These are phyloP conservation scores for Scartelaos histophorus DNA, from an alignment of 2,113 vertebrate genomes.

Conservation along the genomic window DNA sequence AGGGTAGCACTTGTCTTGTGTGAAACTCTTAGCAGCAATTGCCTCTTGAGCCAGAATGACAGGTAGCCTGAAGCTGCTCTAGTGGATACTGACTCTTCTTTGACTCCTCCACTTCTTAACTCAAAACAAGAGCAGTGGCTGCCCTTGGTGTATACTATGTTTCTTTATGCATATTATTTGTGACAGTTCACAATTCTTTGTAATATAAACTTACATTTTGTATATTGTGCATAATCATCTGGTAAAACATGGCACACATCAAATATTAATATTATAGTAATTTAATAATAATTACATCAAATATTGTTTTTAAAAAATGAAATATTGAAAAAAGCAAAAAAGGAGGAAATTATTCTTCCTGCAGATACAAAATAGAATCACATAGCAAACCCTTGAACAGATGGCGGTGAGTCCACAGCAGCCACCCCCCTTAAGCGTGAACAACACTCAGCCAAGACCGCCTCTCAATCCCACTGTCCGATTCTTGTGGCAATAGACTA, in stretches of 20 bases:
- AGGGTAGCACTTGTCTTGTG: constrained; percentile 37
- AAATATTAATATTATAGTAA: no score
- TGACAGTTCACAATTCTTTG: background rate
- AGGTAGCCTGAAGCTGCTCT: constrained; percentile 53
- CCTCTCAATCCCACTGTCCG: constrained; percentile 34
- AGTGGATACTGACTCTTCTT: constrained; percentile 28
- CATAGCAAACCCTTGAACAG: constrained; percentile 42
- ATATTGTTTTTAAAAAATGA: no score
- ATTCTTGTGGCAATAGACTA: constrained; percentile 38
- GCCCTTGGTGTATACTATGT: constrained; percentile 13
- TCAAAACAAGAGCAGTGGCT: constrained; percentile 39
- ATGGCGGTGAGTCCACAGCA: constrained; percentile 49
- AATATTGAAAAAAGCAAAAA: background rate
- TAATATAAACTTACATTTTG: no score
- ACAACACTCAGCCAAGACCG: constrained; percentile 38
- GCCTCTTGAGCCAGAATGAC: constrained; percentile 55
- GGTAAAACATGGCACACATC: no score
- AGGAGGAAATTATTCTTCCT: background rate
- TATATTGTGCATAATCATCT: no score
- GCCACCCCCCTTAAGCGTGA: constrained; percentile 51
- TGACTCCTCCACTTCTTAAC: constrained; percentile 25
- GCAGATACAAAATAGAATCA: constrained; percentile 45
- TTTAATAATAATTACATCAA: no score
- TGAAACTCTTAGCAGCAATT: constrained; percentile 47
- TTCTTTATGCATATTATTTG: background rate